Conservation (phyloP, 2,888 invertebrate species). For the Mycalesis mineus region DNA sequence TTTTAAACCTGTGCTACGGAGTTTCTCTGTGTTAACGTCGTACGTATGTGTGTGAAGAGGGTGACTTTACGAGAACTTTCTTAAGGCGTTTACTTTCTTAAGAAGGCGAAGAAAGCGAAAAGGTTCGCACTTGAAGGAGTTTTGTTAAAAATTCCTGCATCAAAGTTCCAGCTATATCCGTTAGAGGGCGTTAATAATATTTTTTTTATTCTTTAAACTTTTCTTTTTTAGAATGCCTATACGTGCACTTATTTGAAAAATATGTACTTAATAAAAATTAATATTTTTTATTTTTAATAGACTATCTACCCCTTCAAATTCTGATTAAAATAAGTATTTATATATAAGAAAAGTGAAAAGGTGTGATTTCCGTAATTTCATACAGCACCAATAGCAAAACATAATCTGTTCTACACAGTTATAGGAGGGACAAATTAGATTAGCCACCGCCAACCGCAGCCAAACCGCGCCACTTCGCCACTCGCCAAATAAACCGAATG, state of each 20-base stretch:
- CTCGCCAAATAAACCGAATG: conserved; percentile 48
- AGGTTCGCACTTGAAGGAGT: conserved; percentile 69
- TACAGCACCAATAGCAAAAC: neutral
- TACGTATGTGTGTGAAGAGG: conserved; percentile 44
- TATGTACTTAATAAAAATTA: no score
- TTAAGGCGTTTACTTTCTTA: conserved; percentile 70
- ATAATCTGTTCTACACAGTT: neutral
- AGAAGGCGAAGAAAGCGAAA: conserved; percentile 73
- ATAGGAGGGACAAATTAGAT: conserved; percentile 13
- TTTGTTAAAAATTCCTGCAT: conserved; percentile 65
- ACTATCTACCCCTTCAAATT: no score
- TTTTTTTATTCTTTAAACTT: neutral
- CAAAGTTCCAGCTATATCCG: conserved; percentile 45
- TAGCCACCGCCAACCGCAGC: conserved; percentile 37
- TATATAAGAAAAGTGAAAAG: neutral
- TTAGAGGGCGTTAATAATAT: conserved; percentile 58
- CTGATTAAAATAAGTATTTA: no score
- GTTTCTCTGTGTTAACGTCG: conserved; percentile 37
- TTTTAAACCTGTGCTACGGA: conserved; percentile 26
- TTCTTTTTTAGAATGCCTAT: no score
- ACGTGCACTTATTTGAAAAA: no score
- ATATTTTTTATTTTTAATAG: no score
- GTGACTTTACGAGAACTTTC: conserved; percentile 60
- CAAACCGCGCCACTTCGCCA: conserved; percentile 31
- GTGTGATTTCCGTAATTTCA: neutral